Evolutionary conservation across 2,888 invertebrate genomes (phyloP).

Genomic region (Ceraclea dissimilis): DNA sequence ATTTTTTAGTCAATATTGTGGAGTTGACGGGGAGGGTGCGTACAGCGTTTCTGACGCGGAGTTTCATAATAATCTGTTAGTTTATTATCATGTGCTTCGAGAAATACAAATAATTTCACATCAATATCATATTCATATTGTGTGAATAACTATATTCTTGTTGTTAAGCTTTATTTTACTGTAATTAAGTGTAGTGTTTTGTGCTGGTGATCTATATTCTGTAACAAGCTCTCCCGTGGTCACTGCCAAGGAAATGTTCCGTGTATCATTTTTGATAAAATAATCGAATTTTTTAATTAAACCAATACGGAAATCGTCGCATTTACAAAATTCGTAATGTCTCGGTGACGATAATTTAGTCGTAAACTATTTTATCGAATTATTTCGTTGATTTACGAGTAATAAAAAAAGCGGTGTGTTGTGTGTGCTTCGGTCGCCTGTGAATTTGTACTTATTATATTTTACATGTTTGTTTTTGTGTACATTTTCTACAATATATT

Average conservation of each 20-base stretch:
- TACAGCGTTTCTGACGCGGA: constrained; percentile 11
- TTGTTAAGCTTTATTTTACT: not conserved
- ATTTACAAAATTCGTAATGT: not conserved
- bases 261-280: not conserved
- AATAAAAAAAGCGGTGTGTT: not conserved
- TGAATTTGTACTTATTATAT: not conserved
- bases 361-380: not conserved
- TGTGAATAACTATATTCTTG: constrained; percentile 4
- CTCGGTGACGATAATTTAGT: not conserved
- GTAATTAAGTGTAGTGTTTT: not conserved
- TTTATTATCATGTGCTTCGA: constrained; percentile 15
- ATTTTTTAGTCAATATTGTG: constrained; percentile 15
- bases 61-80: constrained; percentile 13
- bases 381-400: not conserved
- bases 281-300: not conserved
- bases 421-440: not conserved
- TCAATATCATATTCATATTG: constrained; percentile 1
- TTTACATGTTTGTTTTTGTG: not conserved
- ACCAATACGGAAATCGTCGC: not conserved
- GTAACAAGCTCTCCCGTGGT: too few species aligned
- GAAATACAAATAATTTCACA: constrained; percentile 3
- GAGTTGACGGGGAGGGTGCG: constrained; percentile 9
- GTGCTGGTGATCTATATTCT: not conserved
- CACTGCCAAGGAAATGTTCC: not conserved
- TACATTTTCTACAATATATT: not conserved